Evolutionary conservation across 1,140 invertebrate genomes (phyloP).

Genomic region (Sycobia sp.): DNA sequence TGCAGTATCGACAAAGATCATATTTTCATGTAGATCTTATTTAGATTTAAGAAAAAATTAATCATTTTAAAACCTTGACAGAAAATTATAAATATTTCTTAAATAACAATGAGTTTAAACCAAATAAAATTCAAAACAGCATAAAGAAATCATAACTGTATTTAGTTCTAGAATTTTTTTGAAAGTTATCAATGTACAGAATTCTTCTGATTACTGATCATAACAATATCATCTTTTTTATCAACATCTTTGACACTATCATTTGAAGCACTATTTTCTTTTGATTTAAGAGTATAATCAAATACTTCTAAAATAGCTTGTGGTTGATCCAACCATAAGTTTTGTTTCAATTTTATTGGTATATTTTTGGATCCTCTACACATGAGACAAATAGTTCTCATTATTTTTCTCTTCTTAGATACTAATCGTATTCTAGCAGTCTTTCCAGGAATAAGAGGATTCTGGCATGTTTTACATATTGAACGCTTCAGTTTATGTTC

Average conservation of each 20-base stretch:
- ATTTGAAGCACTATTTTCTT: neutral
- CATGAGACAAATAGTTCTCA: conserved; percentile 51
- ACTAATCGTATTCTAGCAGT: conserved; percentile 52
- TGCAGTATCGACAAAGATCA: too few species aligned
- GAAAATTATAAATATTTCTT: too few species aligned
- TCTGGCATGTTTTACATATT: conserved; percentile 55
- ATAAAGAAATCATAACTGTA: too few species aligned
- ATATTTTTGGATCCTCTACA: conserved; percentile 48
- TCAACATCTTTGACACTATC: neutral
- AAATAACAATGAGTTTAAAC: too few species aligned
- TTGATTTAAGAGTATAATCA: conserved; percentile 45
- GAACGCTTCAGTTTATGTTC: conserved; percentile 54
- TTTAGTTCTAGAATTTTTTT: too few species aligned
- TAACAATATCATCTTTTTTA: neutral
- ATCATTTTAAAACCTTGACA: too few species aligned
- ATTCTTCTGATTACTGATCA: neutral
- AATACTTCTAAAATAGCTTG: conserved; percentile 47
- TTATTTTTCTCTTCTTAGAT: conserved; percentile 49
- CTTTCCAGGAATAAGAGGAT: conserved; percentile 55
- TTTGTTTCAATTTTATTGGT: conserved; percentile 47
- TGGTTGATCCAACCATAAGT: conserved; percentile 51
- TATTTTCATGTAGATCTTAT: too few species aligned
- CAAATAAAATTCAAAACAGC: too few species aligned
- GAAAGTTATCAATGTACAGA: too few species aligned
- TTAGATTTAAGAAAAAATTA: too few species aligned